Evolutionary conservation across 2,888 invertebrate species (phyloP).

Genomic region (Mantis religiosa): DNA sequence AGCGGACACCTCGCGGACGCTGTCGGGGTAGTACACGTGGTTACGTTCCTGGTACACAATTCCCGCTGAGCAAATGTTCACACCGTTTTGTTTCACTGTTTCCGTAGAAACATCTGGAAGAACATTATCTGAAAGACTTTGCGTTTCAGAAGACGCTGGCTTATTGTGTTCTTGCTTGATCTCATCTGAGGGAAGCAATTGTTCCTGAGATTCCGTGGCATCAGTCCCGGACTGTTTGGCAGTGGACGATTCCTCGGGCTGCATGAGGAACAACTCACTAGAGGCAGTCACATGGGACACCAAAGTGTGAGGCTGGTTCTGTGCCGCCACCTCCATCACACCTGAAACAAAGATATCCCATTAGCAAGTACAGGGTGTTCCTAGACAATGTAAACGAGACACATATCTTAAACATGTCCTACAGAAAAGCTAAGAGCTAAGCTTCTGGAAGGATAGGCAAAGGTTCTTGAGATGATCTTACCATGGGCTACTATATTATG

Average conservation of each 20-base stretch:
- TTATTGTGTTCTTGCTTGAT: background rate
- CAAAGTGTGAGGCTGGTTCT: background rate
- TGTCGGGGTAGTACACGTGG: background rate
- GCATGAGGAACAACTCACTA: background rate
- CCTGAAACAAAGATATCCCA: background rate
- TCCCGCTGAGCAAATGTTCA: background rate
- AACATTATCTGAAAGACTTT: background rate
- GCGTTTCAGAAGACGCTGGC: too few relatives aligned
- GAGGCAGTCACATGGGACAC: background rate
- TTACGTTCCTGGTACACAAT: background rate
- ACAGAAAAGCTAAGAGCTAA: too few relatives aligned
- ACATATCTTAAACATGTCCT: too few relatives aligned
- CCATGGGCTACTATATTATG: too few relatives aligned
- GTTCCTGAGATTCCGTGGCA: background rate
- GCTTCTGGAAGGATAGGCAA: too few relatives aligned
- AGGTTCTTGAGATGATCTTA: too few relatives aligned
- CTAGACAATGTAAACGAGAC: too few relatives aligned
- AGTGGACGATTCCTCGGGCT: background rate
- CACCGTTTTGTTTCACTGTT: background rate
- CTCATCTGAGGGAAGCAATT: background rate
- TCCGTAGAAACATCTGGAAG: background rate
- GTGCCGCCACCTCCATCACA: background rate
- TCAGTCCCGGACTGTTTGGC: background rate
- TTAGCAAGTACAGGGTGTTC: too few relatives aligned
- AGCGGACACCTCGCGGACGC: constrained; percentile 4